A percentile compares a stretch with the other conserved stretches of the same genome.
Conservation (phyloP, 2,113 vertebrate genomes). For the Serinus canaria region DNA sequence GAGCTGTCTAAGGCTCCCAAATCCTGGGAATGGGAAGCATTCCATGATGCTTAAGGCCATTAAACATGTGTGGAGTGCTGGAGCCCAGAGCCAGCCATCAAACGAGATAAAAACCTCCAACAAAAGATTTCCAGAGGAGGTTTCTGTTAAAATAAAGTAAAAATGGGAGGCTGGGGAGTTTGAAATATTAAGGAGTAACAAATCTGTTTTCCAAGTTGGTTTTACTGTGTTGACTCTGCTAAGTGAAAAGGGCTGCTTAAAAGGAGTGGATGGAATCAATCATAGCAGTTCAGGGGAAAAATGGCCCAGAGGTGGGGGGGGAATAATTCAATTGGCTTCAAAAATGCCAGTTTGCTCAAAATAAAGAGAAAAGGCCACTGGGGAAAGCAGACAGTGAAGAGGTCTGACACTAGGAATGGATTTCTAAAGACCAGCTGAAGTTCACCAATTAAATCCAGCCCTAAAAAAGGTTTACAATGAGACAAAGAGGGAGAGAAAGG, state of each 20-base stretch:
- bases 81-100: not conserved
- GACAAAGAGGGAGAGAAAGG: not conserved
- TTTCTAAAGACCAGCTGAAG: not conserved
- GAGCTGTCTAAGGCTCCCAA: not conserved
- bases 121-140: not conserved
- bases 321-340: not conserved
- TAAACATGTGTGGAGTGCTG: not conserved
- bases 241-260: not conserved
- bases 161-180: not conserved
- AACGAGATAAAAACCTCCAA: not conserved
- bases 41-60: not conserved
- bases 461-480: not conserved
- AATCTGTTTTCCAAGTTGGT: not conserved
- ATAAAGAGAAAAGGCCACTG: not conserved
- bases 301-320: accelerated
- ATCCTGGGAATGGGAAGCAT: not conserved
- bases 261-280: not conserved
- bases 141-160: not conserved
- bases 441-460: not conserved
- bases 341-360: not conserved
- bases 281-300: not conserved
- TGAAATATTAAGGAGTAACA: slow-evolving; percentile 5
- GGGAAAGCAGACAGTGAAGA: not conserved
- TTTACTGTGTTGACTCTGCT: not conserved
- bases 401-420: not conserved